These are phyloP conservation scores for Candoia aspera DNA, from an alignment of 2,113 vertebrate genomes.

Conservation along the genomic window DNA sequence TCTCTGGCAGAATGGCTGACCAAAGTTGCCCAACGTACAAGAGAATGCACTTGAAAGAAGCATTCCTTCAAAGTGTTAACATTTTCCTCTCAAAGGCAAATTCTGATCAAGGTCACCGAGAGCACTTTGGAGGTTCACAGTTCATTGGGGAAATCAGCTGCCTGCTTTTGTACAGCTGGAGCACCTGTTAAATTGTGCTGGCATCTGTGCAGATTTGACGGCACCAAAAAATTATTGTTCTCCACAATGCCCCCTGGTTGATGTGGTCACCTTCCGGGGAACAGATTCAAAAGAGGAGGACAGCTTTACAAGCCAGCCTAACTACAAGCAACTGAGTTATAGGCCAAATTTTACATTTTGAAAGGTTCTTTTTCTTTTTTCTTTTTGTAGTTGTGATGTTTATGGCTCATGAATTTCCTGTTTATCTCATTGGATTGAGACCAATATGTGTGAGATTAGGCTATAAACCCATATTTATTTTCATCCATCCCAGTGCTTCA, in stretches of 20 bases:
- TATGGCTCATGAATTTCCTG: background rate
- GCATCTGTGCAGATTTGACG: constrained; percentile 48
- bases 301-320: constrained; percentile 13
- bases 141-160: constrained; percentile 73
- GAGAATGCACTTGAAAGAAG: constrained; percentile 60
- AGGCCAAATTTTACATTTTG: constrained; percentile 5
- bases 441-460: constrained; percentile 6
- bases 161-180: constrained; percentile 62
- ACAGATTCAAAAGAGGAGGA: constrained; percentile 39
- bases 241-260: constrained; percentile 51
- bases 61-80: constrained; percentile 47
- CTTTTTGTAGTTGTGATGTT: background rate
- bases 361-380: background rate
- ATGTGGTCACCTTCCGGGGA: constrained; percentile 58
- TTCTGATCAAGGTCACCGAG: constrained; percentile 66
- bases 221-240: constrained; percentile 54
- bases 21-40: constrained; percentile 55
- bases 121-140: constrained; percentile 68
- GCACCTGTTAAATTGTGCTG: constrained; percentile 67
- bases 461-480: background rate
- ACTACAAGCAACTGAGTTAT: constrained; percentile 28
- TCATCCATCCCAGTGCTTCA: background rate
- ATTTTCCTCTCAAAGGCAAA: constrained; percentile 55
- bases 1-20: constrained; percentile 38
- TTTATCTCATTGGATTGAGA: constrained; percentile 5